Percentiles rank a stretch among this genome's conserved stretches.
These are phyloP conservation scores for Tetranychus truncatus DNA, from an alignment of 2,888 invertebrate genomes.

Conservation along the genomic window DNA sequence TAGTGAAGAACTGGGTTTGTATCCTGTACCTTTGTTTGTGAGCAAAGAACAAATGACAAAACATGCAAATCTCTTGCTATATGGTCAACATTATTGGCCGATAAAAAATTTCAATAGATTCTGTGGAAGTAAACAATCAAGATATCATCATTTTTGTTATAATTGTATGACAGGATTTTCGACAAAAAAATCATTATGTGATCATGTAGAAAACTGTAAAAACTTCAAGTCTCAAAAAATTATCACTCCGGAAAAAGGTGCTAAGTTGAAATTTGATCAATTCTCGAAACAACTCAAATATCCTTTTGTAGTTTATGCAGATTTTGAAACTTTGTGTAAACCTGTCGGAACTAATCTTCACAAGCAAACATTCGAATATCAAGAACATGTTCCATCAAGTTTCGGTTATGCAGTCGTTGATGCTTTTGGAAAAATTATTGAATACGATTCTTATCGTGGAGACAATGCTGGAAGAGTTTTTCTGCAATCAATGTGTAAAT, in stretches of 20 bases:
- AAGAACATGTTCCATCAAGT: background rate
- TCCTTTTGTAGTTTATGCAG: constrained; percentile 1
- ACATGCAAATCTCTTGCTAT: background rate
- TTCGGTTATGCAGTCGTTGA: background rate
- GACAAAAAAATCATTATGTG: no score
- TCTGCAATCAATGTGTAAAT: background rate
- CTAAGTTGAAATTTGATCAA: background rate
- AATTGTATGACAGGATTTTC: background rate
- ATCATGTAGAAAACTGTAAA: background rate
- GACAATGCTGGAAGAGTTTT: background rate
- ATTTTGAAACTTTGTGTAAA: constrained; percentile 2
- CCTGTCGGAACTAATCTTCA: background rate
- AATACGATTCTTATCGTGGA: background rate
- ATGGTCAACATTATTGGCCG: background rate
- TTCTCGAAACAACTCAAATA: background rate
- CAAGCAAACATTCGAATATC: background rate
- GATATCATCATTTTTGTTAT: background rate
- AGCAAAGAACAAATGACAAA: background rate
- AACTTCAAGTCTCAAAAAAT: background rate
- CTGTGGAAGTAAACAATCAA: background rate
- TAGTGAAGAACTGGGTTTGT: no score
- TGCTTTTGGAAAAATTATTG: background rate
- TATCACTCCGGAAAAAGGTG: background rate
- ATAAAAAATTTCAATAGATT: background rate
- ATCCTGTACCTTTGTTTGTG: background rate